These are phyloP conservation scores for Parazoanthus darwini DNA, from an alignment of 92 coral and sea anemone genomes.

Conservation along the genomic window DNA sequence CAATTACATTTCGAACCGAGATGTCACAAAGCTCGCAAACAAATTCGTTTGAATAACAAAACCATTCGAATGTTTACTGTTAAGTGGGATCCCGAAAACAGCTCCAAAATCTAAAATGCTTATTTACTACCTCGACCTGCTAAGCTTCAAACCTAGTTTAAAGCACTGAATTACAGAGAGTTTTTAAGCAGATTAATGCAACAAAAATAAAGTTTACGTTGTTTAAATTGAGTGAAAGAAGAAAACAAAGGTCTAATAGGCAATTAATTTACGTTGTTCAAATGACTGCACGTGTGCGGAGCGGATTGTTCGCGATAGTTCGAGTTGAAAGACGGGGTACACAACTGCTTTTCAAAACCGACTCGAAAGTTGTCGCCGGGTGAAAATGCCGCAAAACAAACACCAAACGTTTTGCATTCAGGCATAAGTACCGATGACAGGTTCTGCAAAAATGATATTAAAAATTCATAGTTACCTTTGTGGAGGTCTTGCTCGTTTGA, in stretches of 20 bases:
- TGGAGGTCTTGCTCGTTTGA: conserved; percentile 79
- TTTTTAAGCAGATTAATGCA: not conserved
- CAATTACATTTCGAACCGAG: not conserved
- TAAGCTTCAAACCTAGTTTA: not conserved
- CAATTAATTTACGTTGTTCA: conserved; percentile 83
- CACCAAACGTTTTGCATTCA: conserved; percentile 14
- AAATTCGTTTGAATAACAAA: not conserved
- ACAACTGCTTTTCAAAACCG: not conserved
- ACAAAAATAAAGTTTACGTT: conserved; percentile 32
- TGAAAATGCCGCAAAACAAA: conserved; percentile 19
- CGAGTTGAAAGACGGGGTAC: conserved; percentile 12
- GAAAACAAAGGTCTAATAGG: conserved; percentile 75
- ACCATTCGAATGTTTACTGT: conserved; percentile 11
- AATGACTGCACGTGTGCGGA: conserved; percentile 86
- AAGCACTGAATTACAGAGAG: not conserved
- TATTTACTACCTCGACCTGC: not conserved
- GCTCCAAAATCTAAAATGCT: not conserved
- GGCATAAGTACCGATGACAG: conserved; percentile 45
- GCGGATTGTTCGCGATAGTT: conserved; percentile 23
- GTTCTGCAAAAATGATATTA: conserved; percentile 67
- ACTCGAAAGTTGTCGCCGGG: not conserved
- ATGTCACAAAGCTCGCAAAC: conserved; percentile 2
- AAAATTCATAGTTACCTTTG: conserved; percentile 85
- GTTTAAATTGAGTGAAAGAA: conserved; percentile 30
- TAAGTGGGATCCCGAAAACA: not conserved